phyloP scores from a whole-genome alignment of 2,113 vertebrate genomes.

The Lagopus muta region DNA sequence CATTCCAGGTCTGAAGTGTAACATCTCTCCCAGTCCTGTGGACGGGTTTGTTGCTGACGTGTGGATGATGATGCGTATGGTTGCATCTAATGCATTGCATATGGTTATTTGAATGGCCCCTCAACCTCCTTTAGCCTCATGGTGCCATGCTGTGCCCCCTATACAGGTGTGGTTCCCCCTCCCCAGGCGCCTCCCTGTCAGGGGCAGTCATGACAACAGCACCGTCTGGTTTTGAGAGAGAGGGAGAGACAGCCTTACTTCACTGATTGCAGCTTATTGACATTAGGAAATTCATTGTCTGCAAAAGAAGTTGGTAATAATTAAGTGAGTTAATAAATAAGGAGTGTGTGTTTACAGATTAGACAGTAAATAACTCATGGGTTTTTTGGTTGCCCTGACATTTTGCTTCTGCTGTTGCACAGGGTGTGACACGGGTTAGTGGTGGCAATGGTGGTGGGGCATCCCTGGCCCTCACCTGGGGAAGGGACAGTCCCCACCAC shows the following conservation, averaged over 20 bases:
- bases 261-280: constrained; percentile 54
- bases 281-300: constrained; percentile 64
- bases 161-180: background rate
- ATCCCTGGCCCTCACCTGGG: background rate
- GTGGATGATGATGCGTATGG: background rate
- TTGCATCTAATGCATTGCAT: background rate
- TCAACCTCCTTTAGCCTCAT: background rate
- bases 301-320: constrained; percentile 62
- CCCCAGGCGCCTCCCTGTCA: background rate
- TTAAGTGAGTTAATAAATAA: constrained; percentile 67
- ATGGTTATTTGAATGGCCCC: background rate
- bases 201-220: background rate
- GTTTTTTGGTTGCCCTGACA: constrained; percentile 16
- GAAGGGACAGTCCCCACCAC: background rate
- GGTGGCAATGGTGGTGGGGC: background rate
- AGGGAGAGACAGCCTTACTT: background rate
- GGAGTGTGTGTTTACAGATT: constrained; percentile 18
- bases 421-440: background rate
- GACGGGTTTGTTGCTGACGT: background rate
- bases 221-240: background rate
- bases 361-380: constrained; percentile 46
- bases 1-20: background rate
- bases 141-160: background rate
- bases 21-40: background rate
- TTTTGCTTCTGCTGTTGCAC: background rate